Conservation (phyloP, 2,113 vertebrate species). For the Trogon surrucura region DNA sequence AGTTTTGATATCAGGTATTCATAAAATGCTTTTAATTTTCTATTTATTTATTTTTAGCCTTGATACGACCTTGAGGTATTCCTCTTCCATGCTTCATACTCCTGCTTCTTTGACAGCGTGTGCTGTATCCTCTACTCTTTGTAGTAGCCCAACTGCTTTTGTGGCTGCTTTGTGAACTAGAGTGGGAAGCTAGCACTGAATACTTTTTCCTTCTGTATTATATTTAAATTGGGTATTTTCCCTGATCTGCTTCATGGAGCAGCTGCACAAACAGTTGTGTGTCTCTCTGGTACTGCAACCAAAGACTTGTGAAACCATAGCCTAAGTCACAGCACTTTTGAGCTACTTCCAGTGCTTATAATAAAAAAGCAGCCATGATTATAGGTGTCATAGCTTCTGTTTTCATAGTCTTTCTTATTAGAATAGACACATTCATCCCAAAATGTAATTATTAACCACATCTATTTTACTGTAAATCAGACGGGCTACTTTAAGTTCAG, state of each 20-base stretch:
- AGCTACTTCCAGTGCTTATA: not conserved
- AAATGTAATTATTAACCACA: not conserved
- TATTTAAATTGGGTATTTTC: conserved; percentile 30
- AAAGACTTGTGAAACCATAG: not conserved
- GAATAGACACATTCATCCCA: not conserved
- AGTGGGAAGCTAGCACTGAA: not conserved
- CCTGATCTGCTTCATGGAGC: not conserved
- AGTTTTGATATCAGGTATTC: not conserved
- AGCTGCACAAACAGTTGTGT: conserved; percentile 34
- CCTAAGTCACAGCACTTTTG: not conserved
- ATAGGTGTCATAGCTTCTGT: not conserved
- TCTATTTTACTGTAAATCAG: not conserved
- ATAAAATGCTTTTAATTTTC: not conserved
- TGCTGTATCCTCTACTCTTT: not conserved
- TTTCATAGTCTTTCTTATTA: not conserved
- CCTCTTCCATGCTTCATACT: not conserved
- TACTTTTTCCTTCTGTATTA: not conserved
- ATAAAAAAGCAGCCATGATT: conserved; percentile 5
- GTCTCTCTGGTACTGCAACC: not conserved
- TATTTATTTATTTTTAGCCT: not conserved
- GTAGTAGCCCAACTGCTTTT: not conserved
- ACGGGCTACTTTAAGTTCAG: not conserved
- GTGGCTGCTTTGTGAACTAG: not conserved
- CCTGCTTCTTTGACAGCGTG: not conserved
- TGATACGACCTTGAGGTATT: not conserved